phyloP scores from a whole-genome alignment of 1,140 invertebrate species.

The Venustaconcha ellipsiformis region DNA sequence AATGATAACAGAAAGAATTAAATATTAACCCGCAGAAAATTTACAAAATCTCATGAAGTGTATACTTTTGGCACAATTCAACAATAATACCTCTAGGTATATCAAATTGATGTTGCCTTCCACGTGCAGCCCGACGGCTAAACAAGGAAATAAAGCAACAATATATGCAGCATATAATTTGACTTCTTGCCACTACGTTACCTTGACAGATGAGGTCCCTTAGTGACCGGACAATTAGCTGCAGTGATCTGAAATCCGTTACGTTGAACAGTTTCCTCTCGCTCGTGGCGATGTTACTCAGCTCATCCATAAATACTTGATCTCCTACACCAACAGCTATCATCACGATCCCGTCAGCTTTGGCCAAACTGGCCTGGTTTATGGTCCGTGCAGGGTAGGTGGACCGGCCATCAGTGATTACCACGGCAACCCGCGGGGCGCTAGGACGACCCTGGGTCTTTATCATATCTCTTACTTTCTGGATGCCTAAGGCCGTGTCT shows the following conservation, averaged over 20 bases:
- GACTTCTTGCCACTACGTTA: background rate
- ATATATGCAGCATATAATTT: too few relatives aligned
- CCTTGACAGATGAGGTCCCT: constrained; percentile 46
- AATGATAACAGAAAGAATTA: too few relatives aligned
- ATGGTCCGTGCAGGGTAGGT: constrained; percentile 34
- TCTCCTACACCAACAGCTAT: constrained; percentile 43
- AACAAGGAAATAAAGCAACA: too few relatives aligned
- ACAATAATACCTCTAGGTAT: too few relatives aligned
- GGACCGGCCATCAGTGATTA: constrained; percentile 53
- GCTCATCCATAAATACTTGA: constrained; percentile 32
- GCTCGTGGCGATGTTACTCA: constrained; percentile 40
- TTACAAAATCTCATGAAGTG: too few relatives aligned
- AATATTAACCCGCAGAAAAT: too few relatives aligned
- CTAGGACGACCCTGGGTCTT: constrained; percentile 24
- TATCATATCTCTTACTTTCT: constrained; percentile 32
- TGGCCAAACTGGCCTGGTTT: constrained; percentile 35
- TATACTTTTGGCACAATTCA: too few relatives aligned
- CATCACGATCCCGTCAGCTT: constrained; percentile 37
- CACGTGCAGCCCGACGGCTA: too few relatives aligned
- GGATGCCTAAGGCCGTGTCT: constrained; percentile 42
- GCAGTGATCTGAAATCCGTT: constrained; percentile 38
- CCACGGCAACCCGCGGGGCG: constrained; percentile 35
- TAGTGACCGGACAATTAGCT: constrained; percentile 30
- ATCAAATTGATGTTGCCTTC: too few relatives aligned
- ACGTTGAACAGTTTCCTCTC: constrained; percentile 35